Percentiles rank a stretch among this genome's conserved stretches.
phyloP scores from a whole-genome alignment of 2,888 invertebrate genomes.

The Caenorhabditis sinica region DNA sequence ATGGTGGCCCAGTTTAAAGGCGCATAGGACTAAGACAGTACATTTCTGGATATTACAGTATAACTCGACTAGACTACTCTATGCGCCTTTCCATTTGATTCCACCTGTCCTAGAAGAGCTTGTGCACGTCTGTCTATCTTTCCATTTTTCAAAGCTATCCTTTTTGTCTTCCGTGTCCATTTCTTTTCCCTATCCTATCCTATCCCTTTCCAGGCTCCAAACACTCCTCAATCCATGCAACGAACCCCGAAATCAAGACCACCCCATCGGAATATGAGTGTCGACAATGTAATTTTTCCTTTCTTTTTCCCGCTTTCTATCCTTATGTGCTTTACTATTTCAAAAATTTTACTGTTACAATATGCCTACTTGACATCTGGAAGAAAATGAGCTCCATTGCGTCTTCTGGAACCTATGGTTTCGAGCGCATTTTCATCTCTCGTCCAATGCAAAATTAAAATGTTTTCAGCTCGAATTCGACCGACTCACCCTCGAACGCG shows the following conservation, averaged over 20 bases:
- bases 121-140: conserved; percentile 5
- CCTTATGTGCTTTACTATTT: conserved; percentile 19
- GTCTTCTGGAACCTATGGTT: too few species aligned
- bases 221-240: conserved; percentile 66
- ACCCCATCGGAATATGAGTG: conserved; percentile 73
- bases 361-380: not conserved
- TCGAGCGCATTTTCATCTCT: conserved; percentile 6
- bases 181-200: conserved; percentile 35
- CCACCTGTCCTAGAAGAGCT: too few species aligned
- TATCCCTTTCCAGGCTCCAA: conserved; percentile 70
- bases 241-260: conserved; percentile 67
- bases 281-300: conserved; percentile 71
- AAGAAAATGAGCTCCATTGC: too few species aligned
- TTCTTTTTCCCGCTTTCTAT: conserved; percentile 7
- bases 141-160: too few species aligned
- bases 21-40: too few species aligned
- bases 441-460: not conserved
- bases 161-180: conserved; percentile 19
- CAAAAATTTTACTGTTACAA: not conserved
- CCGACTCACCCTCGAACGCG: conserved; percentile 81
- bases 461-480: conserved; percentile 81
- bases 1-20: not conserved
- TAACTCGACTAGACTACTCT: not conserved
- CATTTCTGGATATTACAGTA: too few species aligned
- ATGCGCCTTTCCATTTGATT: too few species aligned